Base-by-base conservation (phyloP, 2,113 vertebrate genomes). In the Accipiter virgatus region DNA sequence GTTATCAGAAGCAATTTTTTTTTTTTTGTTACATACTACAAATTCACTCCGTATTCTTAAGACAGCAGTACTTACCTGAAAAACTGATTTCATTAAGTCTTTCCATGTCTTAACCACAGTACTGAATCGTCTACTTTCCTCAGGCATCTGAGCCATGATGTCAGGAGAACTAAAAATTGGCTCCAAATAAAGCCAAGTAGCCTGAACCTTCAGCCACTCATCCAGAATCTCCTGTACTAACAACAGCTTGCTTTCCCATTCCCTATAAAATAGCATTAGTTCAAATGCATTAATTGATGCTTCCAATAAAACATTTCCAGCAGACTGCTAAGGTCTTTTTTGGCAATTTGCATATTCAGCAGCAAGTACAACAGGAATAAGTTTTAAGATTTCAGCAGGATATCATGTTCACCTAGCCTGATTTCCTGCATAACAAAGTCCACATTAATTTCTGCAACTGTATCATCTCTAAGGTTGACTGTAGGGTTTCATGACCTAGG, bases 161-260 rank as follows among this genome's bases (percentile, higher is more conserved):
- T 99, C 99, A 7, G 99, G 99, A 70, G 99, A 99, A 95, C 98
- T 99, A 96, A 99, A 99, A 95, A 99, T 98, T 66, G 99, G 98
- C 86, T 99, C 99, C 93, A 99, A 97, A 90, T 99, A 99, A 13
- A 99, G 98, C 98, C 99, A 99, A 2, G 98, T 98, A 91, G 98
- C 98, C 96, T 99, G 99, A 82, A 99, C 98, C 94, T 99, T 99
- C 62, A 99, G 98, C 99, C 99, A 99, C 71, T 99, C 99, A 72
- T 99, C 98, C 96, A 99, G 97, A 66, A 99, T 98, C 67, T 99
- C 99, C 95, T 99, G 99, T 8, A 99, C 97, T 85, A 99, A 97
- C 79, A 99, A 78, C 55, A 99, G 96, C 70, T 98, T 99, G 66
- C 89, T 93, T 90, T 98, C 99, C 99, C 99, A 99, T 15, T 98